Base-by-base conservation (phyloP, 1,140 invertebrate genomes). In the Calliopsis andreniformis region DNA sequence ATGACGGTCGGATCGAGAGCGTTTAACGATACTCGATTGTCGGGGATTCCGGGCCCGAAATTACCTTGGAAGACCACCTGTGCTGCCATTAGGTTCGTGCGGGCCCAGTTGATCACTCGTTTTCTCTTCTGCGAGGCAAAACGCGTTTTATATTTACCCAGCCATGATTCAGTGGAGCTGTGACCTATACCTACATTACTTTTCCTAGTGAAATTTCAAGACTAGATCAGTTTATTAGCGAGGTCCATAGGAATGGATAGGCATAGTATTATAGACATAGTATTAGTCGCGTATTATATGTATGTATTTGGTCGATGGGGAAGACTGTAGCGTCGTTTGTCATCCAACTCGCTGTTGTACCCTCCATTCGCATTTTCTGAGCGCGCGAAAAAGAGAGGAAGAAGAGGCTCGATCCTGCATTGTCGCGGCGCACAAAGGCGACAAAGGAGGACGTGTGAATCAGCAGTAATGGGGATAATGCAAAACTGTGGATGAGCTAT, bases 391-490 rank as follows among this genome's bases (percentile, higher is more conserved):
- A 78, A 68, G 71, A 62, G 59, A 78, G 83, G 69, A 69, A 35
- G 61, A 77, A 62, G 69, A 75, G 63, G 63, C 73, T 64, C 81
- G 86, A 30, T 83, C 78, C 82, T 77, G 82, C 81, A 89, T 91
- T 90, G 89, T 90, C 84, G 87, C 68, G 49, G 68, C 58, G 70
- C 78, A 90, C 88, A 90, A 90, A 89, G 86, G 84, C 81, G 69
- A 90, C 88, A 91, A 91, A 88, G 86, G 82, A 83, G 72, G 80
- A 89, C 86, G 88, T 91, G 90, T 91, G 90, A 91, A 91, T 91
- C 89, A 91, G 90, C 90, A 90, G 84, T 89, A 89, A 91, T 90
- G 86, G 88, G 84, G 82, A 91, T 89, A 90, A 91, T 90, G 89
- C 88, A 89, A 90, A 89, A 89, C 80, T 88, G 83, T 80, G 82